Conservation (phyloP, 2,113 vertebrate genomes). For the Erythrocercus mccallii region DNA sequence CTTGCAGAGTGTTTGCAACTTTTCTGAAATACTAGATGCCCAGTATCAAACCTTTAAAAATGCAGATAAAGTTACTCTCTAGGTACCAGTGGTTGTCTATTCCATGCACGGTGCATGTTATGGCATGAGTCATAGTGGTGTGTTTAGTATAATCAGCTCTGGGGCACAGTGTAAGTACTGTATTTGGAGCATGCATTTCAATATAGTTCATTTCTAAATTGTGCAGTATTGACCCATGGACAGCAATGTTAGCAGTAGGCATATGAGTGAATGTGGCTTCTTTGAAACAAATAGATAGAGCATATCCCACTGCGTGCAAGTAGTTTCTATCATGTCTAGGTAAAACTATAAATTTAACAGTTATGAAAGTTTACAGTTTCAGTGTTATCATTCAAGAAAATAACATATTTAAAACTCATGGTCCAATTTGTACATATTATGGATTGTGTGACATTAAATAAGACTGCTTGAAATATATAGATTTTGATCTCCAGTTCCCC, state of each 20-base stretch:
- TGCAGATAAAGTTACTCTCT: not conserved
- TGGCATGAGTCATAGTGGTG: not conserved
- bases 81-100: not conserved
- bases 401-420: not conserved
- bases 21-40: not conserved
- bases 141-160: not conserved
- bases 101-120: not conserved
- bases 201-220: not conserved
- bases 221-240: not conserved
- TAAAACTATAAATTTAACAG: not conserved
- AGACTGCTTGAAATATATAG: not conserved
- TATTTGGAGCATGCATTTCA: not conserved
- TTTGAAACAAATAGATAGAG: not conserved
- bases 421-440: not conserved
- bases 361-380: not conserved
- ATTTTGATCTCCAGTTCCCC: not conserved
- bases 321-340: not conserved
- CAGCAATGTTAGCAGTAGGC: not conserved
- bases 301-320: not conserved
- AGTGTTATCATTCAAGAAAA: not conserved
- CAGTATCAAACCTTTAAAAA: conserved; percentile 11
- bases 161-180: not conserved
- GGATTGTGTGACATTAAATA: not conserved
- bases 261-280: not conserved
- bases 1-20: conserved; percentile 32